Evolutionary conservation across 2,888 invertebrate genomes (phyloP).

Genomic region (Globia sparganii): DNA sequence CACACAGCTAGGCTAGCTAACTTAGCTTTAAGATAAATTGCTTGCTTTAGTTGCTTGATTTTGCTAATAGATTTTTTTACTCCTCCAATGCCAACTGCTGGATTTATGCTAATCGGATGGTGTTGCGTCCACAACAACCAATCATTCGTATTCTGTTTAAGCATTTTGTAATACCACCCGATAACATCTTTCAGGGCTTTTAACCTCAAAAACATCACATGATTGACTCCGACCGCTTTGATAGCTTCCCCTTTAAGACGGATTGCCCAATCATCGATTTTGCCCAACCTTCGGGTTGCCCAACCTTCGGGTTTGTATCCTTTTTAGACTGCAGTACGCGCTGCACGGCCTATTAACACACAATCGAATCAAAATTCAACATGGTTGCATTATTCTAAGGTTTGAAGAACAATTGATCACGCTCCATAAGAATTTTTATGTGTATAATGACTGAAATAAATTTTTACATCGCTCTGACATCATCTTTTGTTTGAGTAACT

Average conservation of each 20-base stretch:
- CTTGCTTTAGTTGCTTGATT: no score
- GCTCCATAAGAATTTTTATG: slow-evolving; percentile 17
- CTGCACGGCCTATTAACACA: slow-evolving; percentile 55
- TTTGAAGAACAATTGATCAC: slow-evolving; percentile 39
- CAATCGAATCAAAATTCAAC: slow-evolving; percentile 51
- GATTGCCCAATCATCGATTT: slow-evolving; percentile 38
- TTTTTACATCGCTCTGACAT: slow-evolving; percentile 18
- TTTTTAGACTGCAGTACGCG: slow-evolving; percentile 44
- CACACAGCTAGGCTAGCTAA: no score
- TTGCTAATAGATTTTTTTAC: no score
- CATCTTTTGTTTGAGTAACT: slow-evolving; percentile 2
- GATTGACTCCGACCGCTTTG: slow-evolving; percentile 18
- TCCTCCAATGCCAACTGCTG: no score
- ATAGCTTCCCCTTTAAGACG: slow-evolving; percentile 22
- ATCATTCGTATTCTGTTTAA: background rate
- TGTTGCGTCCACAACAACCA: background rate
- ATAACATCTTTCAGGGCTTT: slow-evolving; percentile 21
- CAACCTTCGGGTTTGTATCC: slow-evolving; percentile 36
- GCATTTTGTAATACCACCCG: background rate
- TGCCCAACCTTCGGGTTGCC: slow-evolving; percentile 42
- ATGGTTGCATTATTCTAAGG: slow-evolving; percentile 35
- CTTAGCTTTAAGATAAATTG: no score
- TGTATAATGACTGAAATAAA: slow-evolving; percentile 7
- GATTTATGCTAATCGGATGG: background rate
- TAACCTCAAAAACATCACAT: slow-evolving; percentile 30